These are phyloP conservation scores for Sinocyclocheilus grahami DNA, from an alignment of 2,113 vertebrate species.

Conservation along the genomic window DNA sequence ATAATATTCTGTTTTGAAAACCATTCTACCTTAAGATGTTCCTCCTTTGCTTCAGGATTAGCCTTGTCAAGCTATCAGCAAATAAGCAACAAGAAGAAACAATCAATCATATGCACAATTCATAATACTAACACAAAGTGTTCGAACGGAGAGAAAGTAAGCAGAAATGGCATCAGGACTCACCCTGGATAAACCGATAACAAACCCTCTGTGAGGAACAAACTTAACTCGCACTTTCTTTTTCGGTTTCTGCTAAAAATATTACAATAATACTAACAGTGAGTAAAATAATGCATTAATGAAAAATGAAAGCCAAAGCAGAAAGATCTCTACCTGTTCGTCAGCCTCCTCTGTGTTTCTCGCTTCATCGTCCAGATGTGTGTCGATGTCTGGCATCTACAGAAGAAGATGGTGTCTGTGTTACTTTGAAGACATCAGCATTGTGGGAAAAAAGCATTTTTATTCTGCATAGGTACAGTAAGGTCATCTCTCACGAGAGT, in stretches of 20 bases:
- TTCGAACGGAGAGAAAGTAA: background rate
- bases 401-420: no score
- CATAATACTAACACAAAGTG: background rate
- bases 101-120: background rate
- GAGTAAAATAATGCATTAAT: background rate
- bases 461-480: no score
- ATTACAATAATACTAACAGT: background rate
- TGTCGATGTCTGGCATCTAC: background rate
- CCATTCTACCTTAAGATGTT: background rate
- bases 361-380: background rate
- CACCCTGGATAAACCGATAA: background rate
- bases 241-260: background rate
- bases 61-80: background rate
- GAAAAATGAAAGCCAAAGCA: background rate
- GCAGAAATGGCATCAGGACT: background rate
- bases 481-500: background rate
- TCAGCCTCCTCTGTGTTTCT: background rate
- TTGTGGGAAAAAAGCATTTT: no score
- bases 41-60: background rate
- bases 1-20: background rate
- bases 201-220: constrained; percentile 23
- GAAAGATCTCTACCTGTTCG: constrained; percentile 12
- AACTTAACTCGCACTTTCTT: constrained; percentile 31
- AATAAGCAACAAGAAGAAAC: background rate
- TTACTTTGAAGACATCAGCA: no score